Base-by-base conservation (phyloP, 2,113 vertebrate genomes). In the Spermophilus dauricus region DNA sequence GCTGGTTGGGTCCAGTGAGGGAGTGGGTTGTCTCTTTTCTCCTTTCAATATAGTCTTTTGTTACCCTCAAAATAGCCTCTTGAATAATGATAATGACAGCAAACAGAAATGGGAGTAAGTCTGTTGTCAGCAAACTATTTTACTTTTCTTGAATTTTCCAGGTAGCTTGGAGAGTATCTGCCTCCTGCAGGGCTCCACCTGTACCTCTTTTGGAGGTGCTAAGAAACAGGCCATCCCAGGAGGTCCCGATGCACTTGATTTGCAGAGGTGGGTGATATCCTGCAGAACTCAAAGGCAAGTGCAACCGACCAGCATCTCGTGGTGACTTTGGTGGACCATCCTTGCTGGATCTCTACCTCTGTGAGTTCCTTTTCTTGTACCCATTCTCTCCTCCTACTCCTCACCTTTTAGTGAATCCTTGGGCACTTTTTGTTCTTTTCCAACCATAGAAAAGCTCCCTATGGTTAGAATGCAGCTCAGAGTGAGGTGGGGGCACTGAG, bases 351-450 rank as follows among this genome's bases (percentile, higher is more conserved):
- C 26, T 28, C 8, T 32, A 17, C 45, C 56, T 63, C 70, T 1
- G 0, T 48, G 34, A 42, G 86, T 84, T 73, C 83, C 78, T 92
- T 88, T 39, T 13, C 78, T 83, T 4, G 24, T 18, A 14, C 48
- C 63, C 63, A 13, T 53, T 58, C 45, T 32, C n/a, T 93, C 73
- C 78, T 72, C 20, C 69, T 28, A 12, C 16, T 45, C 34, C 4
- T 51, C 58, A 65, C 28, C 56, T 96, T 90, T 86, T 69, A 65
- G 83, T 45, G 42, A 48, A 85, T 77, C 89, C 30, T 53, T 2
- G 30, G 58, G 48, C 12, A 39, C 13, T 56, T 56, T 48, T 9
- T 77, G 73, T 70, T 65, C 34, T 81, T 84, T 73, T 26, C 69
- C 53, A 91, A 42, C n/a, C 13, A 6, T 4, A 75, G 69, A 58